Percentiles rank a stretch among this genome's conserved stretches.
phyloP scores from a whole-genome alignment of 2,888 invertebrate genomes.

The Anarsia innoxiella region DNA sequence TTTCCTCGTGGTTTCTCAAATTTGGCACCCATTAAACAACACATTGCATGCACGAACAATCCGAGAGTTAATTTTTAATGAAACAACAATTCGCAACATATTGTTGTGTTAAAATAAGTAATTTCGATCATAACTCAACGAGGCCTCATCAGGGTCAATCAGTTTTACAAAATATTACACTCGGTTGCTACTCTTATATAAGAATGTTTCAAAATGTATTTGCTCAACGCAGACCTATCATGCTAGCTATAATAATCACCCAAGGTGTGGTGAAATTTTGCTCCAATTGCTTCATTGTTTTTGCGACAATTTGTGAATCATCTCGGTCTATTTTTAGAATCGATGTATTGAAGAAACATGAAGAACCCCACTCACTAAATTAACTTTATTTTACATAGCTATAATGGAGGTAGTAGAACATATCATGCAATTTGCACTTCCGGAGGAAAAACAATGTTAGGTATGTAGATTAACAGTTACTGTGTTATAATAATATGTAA shows the following conservation, averaged over 20 bases:
- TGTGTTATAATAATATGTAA: too few species aligned
- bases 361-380: too few species aligned
- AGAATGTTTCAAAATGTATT: constrained; percentile 47
- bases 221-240: constrained; percentile 40
- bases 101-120: not conserved
- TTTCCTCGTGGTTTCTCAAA: too few species aligned
- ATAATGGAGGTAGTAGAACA: too few species aligned
- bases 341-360: too few species aligned
- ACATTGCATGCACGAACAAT: too few species aligned
- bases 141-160: constrained; percentile 26
- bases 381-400: too few species aligned
- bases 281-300: constrained; percentile 30
- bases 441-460: too few species aligned
- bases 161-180: constrained; percentile 21
- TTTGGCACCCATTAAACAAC: too few species aligned
- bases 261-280: constrained; percentile 40
- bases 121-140: not conserved
- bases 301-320: constrained; percentile 19
- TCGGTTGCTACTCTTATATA: constrained; percentile 39
- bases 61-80: not conserved
- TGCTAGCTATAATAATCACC: constrained; percentile 23
- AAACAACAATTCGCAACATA: not conserved
- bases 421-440: too few species aligned
- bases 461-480: too few species aligned
- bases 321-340: too few species aligned